A percentile compares a stretch with the other conserved stretches of the same genome.
These are phyloP conservation scores for Dorcus hopei DNA, from an alignment of 2,888 invertebrate genomes.

Conservation along the genomic window DNA sequence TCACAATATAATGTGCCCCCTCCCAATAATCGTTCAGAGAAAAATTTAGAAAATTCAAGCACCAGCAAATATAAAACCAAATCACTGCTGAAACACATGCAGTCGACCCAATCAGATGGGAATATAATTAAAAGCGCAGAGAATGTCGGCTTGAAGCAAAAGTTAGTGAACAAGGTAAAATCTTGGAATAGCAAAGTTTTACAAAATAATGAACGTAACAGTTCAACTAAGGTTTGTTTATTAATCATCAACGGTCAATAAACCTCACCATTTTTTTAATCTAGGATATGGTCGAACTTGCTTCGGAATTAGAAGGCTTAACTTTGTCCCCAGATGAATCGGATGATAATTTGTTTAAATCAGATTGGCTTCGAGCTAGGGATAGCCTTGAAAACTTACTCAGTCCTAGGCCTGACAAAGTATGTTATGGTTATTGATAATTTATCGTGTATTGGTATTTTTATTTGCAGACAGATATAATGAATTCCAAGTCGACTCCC, in stretches of 20 bases:
- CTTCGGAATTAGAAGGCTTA: conserved; percentile 22
- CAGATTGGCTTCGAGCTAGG: conserved; percentile 33
- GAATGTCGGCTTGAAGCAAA: conserved; percentile 22
- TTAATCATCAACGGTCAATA: not conserved
- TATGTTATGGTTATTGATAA: conserved; percentile 6
- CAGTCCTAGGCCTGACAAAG: conserved; percentile 31
- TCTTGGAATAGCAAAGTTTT: conserved; percentile 22
- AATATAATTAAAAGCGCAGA: conserved; percentile 20
- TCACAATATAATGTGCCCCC: conserved; percentile 8
- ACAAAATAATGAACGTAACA: conserved; percentile 3
- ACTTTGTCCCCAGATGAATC: conserved; percentile 23
- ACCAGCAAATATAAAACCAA: conserved; percentile 8
- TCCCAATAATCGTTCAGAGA: conserved; percentile 9
- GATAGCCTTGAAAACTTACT: conserved; percentile 40
- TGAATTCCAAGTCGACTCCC: conserved; percentile 26
- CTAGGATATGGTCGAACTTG: conserved; percentile 13
- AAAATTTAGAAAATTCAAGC: conserved; percentile 4
- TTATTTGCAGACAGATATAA: conserved; percentile 20
- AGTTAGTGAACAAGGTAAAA: conserved; percentile 26
- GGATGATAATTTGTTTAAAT: conserved; percentile 24
- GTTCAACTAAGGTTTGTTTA: not conserved
- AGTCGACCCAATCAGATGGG: conserved; percentile 23
- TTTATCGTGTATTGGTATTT: not conserved
- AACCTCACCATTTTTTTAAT: not conserved
- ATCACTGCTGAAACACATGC: conserved; percentile 12